Conservation (phyloP, 2,797 vertebrate genomes). For the Micropoecilia bifurca region DNA sequence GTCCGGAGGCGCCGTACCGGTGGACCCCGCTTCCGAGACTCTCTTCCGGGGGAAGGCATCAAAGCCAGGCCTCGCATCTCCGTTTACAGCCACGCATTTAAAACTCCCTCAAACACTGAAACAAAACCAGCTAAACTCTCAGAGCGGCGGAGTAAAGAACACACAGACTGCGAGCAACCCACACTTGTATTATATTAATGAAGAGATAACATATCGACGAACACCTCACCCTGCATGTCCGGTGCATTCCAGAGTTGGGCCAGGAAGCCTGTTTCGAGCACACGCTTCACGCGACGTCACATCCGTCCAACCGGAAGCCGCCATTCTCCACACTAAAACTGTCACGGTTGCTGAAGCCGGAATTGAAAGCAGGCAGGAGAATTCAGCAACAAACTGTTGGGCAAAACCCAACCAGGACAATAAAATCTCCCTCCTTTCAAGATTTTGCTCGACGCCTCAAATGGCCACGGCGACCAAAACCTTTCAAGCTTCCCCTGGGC, state of each 20-base stretch:
- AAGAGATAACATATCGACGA: slow-evolving; percentile 41
- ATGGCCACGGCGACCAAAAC: slow-evolving; percentile 65
- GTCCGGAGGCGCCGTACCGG: slow-evolving; percentile 20
- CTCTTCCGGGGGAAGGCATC: slow-evolving; percentile 43
- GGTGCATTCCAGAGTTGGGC: slow-evolving; percentile 59
- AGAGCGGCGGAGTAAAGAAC: slow-evolving; percentile 36
- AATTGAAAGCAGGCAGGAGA: slow-evolving; percentile 55
- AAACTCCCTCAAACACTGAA: slow-evolving; percentile 20
- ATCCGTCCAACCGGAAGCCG: slow-evolving; percentile 30
- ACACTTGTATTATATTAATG: slow-evolving; percentile 38
- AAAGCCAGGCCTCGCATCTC: slow-evolving; percentile 26
- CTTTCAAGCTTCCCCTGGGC: slow-evolving; percentile 39
- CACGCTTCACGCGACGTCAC: slow-evolving; percentile 14
- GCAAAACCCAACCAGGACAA: not conserved
- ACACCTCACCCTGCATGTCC: slow-evolving; percentile 66
- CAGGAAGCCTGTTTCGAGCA: slow-evolving; percentile 30
- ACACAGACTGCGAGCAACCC: slow-evolving; percentile 35
- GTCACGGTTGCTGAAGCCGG: slow-evolving; percentile 66
- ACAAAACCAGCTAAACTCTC: slow-evolving; percentile 23
- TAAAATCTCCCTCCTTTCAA: slow-evolving; percentile 33
- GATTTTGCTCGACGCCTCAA: slow-evolving; percentile 54
- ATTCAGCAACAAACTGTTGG: not conserved
- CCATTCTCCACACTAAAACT: slow-evolving; percentile 49
- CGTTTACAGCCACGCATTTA: slow-evolving; percentile 19
- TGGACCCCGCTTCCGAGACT: slow-evolving; percentile 7